Conservation (phyloP, 2,888 invertebrate genomes). For the Athalia rosae region DNA sequence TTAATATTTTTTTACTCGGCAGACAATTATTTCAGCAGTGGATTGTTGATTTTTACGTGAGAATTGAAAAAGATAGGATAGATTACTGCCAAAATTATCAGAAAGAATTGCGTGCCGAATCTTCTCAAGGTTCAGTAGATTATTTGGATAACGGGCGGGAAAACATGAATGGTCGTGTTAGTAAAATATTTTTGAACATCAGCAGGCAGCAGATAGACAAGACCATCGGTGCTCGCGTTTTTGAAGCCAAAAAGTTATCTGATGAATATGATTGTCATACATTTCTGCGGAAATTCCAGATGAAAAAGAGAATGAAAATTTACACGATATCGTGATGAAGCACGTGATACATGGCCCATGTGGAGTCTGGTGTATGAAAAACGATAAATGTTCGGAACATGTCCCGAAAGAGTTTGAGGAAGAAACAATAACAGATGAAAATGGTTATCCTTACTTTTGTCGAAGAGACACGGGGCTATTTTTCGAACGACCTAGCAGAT, state of each 20-base stretch:
- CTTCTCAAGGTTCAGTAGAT: too few relatives aligned
- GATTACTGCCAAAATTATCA: too few relatives aligned
- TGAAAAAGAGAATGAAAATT: slow-evolving; percentile 52
- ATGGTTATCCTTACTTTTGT: slow-evolving; percentile 43
- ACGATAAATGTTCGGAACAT: slow-evolving; percentile 59
- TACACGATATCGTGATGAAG: slow-evolving; percentile 62
- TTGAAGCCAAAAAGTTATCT: slow-evolving; percentile 51
- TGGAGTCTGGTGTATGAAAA: slow-evolving; percentile 56
- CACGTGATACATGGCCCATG: slow-evolving; percentile 69
- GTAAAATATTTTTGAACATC: slow-evolving; percentile 16
- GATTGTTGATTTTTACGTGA: slow-evolving; percentile 13
- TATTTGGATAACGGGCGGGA: too few relatives aligned
- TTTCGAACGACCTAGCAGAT: slow-evolving; percentile 53
- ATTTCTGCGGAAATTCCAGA: slow-evolving; percentile 66
- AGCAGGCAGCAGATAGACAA: slow-evolving; percentile 52
- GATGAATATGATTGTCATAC: slow-evolving; percentile 47
- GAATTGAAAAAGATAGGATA: slow-evolving; percentile 9
- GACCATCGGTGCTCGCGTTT: slow-evolving; percentile 51
- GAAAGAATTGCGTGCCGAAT: too few relatives aligned
- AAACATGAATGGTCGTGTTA: too few relatives aligned
- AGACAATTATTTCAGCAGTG: too few relatives aligned
- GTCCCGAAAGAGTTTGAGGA: slow-evolving; percentile 59
- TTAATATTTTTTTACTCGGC: too few relatives aligned
- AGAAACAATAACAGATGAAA: neutral
- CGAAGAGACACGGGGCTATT: too few relatives aligned